Base-by-base conservation (phyloP, 2,797 vertebrate genomes). In the Sebastes vulpes region DNA sequence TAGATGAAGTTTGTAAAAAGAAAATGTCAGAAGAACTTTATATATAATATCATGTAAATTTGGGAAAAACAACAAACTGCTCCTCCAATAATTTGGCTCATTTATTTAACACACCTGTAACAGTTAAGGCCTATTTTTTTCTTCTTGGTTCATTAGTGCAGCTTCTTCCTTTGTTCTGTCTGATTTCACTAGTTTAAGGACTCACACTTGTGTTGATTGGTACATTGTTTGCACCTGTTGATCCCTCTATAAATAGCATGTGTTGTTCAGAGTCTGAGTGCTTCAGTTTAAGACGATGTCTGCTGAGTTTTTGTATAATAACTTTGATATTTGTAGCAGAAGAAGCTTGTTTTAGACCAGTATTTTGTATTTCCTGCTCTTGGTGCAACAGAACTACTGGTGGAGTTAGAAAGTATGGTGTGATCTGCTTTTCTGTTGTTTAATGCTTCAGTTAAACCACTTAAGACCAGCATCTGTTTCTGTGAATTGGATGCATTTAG, bases 171-270 rank as follows among this genome's bases (percentile, higher is more conserved):
- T 26, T 50, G 50, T 31, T 65, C 58, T 28, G 21, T 58, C 18
- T 32, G 68, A 80, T 53, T 65, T 35, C 31, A 64, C 73, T 60
- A 42, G 35, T 57, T 70, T 31, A 69, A 81, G 65, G 74, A 70
- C 4, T 57, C 29, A 6, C 46, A 28, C 74, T 71, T 53, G 50
- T 60, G 65, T 56, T 70, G 69, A 81, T 66, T 73, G 9, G 26
- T 20, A 46, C 46, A 6, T 16, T 48, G 58, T 48, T 31, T 61
- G 52, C 57, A 67, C 32, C 64, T 80, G 61, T 52, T 42, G 31
- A 38, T 65, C 2, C 21, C 5, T 46, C 25, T 72, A 25, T 67
- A 42, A 76, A 84, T 72, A 67, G 20, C 9, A 2, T 20, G 69
- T 18, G 28, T 28, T 72, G n/a, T 69, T 72, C 7, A 58, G 16